A percentile compares a stretch with the other conserved stretches of the same genome.
Evolutionary conservation across 2,113 vertebrate species (phyloP).

Genomic region (Sorex fumeus): DNA sequence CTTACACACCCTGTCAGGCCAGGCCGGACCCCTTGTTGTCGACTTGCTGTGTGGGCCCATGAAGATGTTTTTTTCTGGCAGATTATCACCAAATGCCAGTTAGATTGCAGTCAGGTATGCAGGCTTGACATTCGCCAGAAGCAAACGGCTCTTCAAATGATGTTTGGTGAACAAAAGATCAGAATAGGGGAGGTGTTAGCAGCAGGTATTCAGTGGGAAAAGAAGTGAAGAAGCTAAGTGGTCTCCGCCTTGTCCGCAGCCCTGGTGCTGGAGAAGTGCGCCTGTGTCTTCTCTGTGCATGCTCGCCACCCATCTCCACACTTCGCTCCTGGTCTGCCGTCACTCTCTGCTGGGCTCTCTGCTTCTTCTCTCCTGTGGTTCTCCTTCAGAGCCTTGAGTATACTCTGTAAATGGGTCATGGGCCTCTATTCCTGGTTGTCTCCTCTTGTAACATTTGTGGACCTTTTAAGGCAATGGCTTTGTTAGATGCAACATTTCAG

Average conservation of each 20-base stretch:
- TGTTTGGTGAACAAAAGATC: neutral
- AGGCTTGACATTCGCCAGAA: conserved; percentile 24
- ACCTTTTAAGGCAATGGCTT: neutral
- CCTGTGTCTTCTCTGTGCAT: neutral
- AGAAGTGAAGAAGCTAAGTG: neutral
- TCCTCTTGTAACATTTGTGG: neutral
- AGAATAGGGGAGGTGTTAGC: neutral
- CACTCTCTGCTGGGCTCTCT: neutral
- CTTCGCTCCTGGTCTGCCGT: neutral
- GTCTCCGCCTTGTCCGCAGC: neutral
- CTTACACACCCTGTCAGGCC: rapidly evolving
- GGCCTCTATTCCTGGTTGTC: neutral
- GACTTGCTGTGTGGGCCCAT: neutral
- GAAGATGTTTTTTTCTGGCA: conserved; percentile 25
- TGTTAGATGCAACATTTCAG: neutral
- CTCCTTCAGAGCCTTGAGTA: neutral
- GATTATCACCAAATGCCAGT: neutral
- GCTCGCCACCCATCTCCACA: neutral
- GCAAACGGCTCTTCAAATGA: neutral
- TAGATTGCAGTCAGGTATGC: neutral
- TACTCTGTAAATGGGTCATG: neutral
- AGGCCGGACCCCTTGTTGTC: neutral
- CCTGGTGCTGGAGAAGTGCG: neutral
- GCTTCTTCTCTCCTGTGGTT: neutral
- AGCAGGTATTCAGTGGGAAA: neutral